A percentile compares a stretch with the other conserved stretches of the same genome.
These are phyloP conservation scores for Dendrolimus kikuchii DNA, from an alignment of 1,140 invertebrate genomes.

Conservation along the genomic window DNA sequence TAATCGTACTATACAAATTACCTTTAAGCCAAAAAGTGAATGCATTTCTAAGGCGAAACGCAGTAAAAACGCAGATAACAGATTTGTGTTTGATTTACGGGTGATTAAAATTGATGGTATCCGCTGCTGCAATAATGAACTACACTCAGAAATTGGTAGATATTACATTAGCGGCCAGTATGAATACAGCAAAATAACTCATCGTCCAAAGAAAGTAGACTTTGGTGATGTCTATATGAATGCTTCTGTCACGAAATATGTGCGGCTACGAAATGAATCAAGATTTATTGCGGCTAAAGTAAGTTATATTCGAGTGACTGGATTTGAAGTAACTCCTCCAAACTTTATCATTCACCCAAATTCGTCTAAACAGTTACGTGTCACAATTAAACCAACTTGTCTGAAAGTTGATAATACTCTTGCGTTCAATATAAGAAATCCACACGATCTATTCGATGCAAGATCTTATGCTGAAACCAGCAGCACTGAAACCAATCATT, in stretches of 20 bases:
- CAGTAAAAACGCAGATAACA: conserved; percentile 29
- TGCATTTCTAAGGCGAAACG: conserved; percentile 46
- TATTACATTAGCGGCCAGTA: conserved; percentile 57
- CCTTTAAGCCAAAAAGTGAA: conserved; percentile 47
- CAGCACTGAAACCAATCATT: conserved; percentile 28
- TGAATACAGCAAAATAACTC: conserved; percentile 43
- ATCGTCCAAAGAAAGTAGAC: conserved; percentile 38
- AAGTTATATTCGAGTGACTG: conserved; percentile 32
- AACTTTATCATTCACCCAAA: conserved; percentile 41
- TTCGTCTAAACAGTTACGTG: conserved; percentile 27
- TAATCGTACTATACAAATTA: conserved; percentile 35
- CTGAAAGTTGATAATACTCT: conserved; percentile 34
- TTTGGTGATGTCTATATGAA: conserved; percentile 48
- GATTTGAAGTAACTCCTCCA: conserved; percentile 37
- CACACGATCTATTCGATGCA: conserved; percentile 21
- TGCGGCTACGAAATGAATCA: conserved; percentile 47
- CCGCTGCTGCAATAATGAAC: conserved; percentile 48
- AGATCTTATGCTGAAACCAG: conserved; percentile 2
- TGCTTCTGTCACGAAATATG: conserved; percentile 30
- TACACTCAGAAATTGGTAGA: conserved; percentile 52
- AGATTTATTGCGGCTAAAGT: conserved; percentile 36
- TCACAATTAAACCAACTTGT: conserved; percentile 41
- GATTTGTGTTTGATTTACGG: conserved; percentile 53
- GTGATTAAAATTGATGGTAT: conserved; percentile 48
- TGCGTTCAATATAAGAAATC: conserved; percentile 42